A percentile compares a stretch with the other conserved stretches of the same genome.
Evolutionary conservation across 2,888 invertebrate species (phyloP).

Genomic region (Eupsilia transversa): DNA sequence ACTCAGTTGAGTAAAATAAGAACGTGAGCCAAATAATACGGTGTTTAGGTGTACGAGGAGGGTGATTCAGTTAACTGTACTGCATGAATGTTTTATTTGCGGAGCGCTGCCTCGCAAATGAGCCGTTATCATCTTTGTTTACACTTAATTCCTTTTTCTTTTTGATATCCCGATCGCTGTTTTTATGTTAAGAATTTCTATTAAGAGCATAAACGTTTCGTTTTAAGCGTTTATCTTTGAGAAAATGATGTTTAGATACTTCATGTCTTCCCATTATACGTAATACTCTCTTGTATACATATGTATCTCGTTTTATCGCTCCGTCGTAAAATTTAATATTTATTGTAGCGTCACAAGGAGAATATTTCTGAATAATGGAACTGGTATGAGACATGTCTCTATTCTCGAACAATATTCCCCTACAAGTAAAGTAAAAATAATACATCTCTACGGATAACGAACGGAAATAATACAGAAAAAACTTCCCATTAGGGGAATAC

Average conservation of each 20-base stretch:
- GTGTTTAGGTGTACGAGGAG: constrained; percentile 68
- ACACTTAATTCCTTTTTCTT: constrained; percentile 62
- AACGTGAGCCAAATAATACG: constrained; percentile 70
- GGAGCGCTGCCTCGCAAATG: constrained; percentile 60
- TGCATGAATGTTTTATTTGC: constrained; percentile 76
- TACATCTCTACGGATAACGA: constrained; percentile 47
- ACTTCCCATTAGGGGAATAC: constrained; percentile 55
- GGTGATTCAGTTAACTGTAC: constrained; percentile 70
- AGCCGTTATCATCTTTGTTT: constrained; percentile 68
- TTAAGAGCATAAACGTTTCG: constrained; percentile 39
- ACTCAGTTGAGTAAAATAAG: constrained; percentile 68
- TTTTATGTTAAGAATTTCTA: constrained; percentile 55
- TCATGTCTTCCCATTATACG: constrained; percentile 24
- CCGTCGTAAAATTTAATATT: constrained; percentile 49
- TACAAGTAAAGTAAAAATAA: constrained; percentile 33
- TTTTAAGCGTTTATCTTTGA: constrained; percentile 44
- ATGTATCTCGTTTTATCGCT: constrained; percentile 42
- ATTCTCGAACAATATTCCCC: constrained; percentile 18
- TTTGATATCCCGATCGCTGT: constrained; percentile 61
- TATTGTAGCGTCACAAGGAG: constrained; percentile 41
- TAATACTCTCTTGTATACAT: constrained; percentile 28
- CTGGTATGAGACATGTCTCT: constrained; percentile 27
- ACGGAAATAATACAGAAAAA: constrained; percentile 56
- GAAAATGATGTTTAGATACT: constrained; percentile 43
- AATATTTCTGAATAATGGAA: constrained; percentile 42